Base-by-base conservation (phyloP, 2,113 vertebrate species). In the Dendropsophus ebraccatus region DNA sequence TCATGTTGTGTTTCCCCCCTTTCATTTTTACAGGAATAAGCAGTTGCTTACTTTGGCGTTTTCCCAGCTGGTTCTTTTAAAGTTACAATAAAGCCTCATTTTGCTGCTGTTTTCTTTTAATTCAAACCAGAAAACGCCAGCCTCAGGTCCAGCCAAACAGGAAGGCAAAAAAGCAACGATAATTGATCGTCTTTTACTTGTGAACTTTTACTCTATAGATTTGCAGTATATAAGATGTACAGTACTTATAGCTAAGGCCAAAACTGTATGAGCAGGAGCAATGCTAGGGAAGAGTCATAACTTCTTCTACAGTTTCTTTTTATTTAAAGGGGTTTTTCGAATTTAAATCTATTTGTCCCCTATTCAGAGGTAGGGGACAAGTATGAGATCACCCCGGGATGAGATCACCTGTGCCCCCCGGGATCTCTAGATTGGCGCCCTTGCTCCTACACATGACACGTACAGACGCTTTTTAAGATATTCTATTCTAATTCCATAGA, bases 61-160 rank as follows among this genome's bases (percentile, higher is more conserved):
- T 86, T 77, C 87, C 83, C 91, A 87, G 87, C 45, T 25, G 37
- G 83, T 84, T 88, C 69, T 88, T 88, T 89, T 84, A 72, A 88
- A 85, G 83, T 73, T 87, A 87, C 89, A 87, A 87, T 88, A 87
- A 92, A 91, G 83, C 87, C 62, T 85, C 80, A 67, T 86, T 90
- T 88, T 90, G 90, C 90, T 87, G 81, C 92, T 91, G 92, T 91
- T 88, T 90, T 90, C 88, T 89, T 85, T 88, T 95, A 95, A 95
- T 95, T 92, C 90, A 91, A 95, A 95, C 91, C 93, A 94, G 93
- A 93, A 88, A 79, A 72, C 52, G 32, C 76, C 65, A 86, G 76
- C 21, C 85, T 62, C 12, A 32, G 25, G 23, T 25, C 37, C n/a
- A 80, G 85, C 79, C 83, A 70, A 56, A 76, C 56, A 70, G 54